Percentiles rank a stretch among this genome's conserved stretches.
These are phyloP conservation scores for Cryptus armator DNA, from an alignment of 2,888 invertebrate species.

Conservation along the genomic window DNA sequence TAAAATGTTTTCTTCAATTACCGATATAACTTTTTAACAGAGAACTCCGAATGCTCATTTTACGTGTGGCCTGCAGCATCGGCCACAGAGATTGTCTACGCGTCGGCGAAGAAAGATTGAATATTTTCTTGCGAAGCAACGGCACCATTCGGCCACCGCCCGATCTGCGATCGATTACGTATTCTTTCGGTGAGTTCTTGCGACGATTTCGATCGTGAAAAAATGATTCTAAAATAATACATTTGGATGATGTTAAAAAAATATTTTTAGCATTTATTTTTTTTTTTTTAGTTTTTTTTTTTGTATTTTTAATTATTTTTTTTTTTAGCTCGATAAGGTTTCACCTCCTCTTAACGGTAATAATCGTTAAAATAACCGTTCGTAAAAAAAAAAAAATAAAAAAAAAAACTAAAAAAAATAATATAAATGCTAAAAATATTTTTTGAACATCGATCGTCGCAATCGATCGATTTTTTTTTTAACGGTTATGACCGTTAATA, in stretches of 20 bases:
- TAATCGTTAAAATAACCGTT: no score
- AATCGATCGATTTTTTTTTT: no score
- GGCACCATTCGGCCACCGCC: conserved; percentile 56
- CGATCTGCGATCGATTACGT: conserved; percentile 72
- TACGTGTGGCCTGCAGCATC: conserved; percentile 72
- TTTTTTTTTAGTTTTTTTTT: no score
- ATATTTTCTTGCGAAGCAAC: conserved; percentile 57
- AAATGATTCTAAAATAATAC: not conserved
- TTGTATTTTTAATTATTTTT: no score
- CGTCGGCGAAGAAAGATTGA: conserved; percentile 64
- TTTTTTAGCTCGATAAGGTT: no score
- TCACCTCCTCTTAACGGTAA: no score
- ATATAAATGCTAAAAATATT: no score
- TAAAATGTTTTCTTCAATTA: not conserved
- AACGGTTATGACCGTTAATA: no score
- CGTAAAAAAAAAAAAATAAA: no score
- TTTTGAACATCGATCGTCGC: no score
- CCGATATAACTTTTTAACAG: conserved; percentile 58
- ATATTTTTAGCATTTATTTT: no score
- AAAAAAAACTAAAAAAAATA: no score
- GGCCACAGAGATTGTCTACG: conserved; percentile 71
- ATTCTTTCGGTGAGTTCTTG: conserved; percentile 70
- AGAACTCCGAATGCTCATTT: conserved; percentile 71
- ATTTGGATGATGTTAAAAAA: not conserved
- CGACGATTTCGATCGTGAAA: not conserved